Percentiles rank a stretch among this genome's conserved stretches.
phyloP scores from a whole-genome alignment of 2,888 invertebrate species.

The Dasypogon diadema region DNA sequence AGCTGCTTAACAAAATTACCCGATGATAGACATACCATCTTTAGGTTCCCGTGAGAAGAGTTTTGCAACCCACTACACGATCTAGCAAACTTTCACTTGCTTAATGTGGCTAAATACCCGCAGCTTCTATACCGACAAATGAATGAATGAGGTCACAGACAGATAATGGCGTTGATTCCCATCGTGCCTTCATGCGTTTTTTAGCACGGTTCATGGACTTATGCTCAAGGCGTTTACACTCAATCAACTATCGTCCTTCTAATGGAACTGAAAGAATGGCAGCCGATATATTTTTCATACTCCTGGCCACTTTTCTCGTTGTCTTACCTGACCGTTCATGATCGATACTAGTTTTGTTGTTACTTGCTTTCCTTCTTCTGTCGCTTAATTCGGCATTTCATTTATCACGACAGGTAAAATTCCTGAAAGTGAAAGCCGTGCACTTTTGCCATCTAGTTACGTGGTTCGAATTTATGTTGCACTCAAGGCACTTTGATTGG shows the following conservation, averaged over 20 bases:
- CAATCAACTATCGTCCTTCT: constrained; percentile 4
- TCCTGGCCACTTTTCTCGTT: too few relatives aligned
- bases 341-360: neutral
- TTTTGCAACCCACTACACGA: constrained; percentile 6
- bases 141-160: constrained; percentile 48
- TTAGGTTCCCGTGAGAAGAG: neutral
- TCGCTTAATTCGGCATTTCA: constrained; percentile 8
- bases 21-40: neutral
- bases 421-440: constrained; percentile 45
- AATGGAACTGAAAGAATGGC: neutral
- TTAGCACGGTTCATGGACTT: constrained; percentile 21
- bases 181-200: constrained; percentile 4
- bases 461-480: neutral
- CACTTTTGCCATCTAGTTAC: neutral
- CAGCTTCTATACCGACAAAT: neutral
- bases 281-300: neutral
- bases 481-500: too few relatives aligned
- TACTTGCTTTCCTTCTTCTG: neutral
- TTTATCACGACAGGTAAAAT: constrained; percentile 8
- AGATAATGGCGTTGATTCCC: constrained; percentile 19
- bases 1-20: neutral
- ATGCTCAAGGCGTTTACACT: constrained; percentile 8
- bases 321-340: neutral
- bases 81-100: constrained; percentile 35
- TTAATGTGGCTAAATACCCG: constrained; percentile 16